Evolutionary conservation across 1,140 invertebrate genomes (phyloP).

Genomic region (Aradophagus sp.): DNA sequence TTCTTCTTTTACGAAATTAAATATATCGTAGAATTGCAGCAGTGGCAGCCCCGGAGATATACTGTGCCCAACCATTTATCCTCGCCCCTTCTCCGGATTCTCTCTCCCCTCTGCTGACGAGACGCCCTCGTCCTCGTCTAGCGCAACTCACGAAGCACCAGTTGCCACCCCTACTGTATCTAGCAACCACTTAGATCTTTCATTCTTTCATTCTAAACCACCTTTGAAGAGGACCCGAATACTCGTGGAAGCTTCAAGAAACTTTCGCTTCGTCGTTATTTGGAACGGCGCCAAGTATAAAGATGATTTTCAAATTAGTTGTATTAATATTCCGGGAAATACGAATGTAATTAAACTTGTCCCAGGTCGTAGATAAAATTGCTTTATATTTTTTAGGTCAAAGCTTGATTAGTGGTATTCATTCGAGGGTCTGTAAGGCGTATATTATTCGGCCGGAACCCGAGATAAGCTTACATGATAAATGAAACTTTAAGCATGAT

Average conservation of each 20-base stretch:
- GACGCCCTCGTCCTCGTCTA: constrained; percentile 66
- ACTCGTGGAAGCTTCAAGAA: constrained; percentile 13
- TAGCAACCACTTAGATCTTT: constrained; percentile 58
- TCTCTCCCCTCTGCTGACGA: constrained; percentile 31
- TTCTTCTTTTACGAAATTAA: constrained; percentile 68
- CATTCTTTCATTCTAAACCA: constrained; percentile 50
- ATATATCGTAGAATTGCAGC: constrained; percentile 74
- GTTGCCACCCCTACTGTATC: constrained; percentile 62
- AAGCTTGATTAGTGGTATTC: constrained; percentile 28
- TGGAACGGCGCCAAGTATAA: constrained; percentile 8
- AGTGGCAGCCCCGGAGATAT: constrained; percentile 44
- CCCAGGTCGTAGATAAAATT: background rate
- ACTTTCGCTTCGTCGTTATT: constrained; percentile 12
- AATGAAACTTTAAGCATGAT: constrained; percentile 32
- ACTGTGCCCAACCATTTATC: constrained; percentile 40
- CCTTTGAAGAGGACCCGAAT: constrained; percentile 35
- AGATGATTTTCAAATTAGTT: constrained; percentile 10
- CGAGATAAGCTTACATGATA: constrained; percentile 36
- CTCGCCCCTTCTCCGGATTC: constrained; percentile 37
- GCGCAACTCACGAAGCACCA: constrained; percentile 65
- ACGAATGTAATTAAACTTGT: constrained; percentile 2
- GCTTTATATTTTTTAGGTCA: constrained; percentile 25
- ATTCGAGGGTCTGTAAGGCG: constrained; percentile 8
- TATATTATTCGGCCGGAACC: constrained; percentile 34
- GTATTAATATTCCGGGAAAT: constrained; percentile 20